Evolutionary conservation across 2,888 invertebrate genomes (phyloP).

Genomic region (Melangyna quadrimaculata): DNA sequence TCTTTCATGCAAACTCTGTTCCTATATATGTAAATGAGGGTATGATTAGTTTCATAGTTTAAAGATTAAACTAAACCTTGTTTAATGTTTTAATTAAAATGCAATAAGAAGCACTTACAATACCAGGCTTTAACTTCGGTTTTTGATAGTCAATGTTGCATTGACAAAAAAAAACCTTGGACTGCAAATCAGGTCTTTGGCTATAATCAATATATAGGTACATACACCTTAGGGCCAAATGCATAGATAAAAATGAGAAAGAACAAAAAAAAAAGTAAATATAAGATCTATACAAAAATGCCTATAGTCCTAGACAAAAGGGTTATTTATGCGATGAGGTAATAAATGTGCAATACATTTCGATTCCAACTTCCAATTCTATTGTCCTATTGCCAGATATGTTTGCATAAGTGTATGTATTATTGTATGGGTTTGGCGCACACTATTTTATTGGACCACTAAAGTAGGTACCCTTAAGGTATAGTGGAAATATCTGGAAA

Average conservation of each 20-base stretch:
- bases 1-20: too few species aligned
- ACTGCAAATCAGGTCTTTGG: background rate
- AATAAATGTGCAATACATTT: slow-evolving; percentile 69
- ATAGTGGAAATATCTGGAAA: slow-evolving; percentile 44
- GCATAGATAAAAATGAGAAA: slow-evolving; percentile 4
- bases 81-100: too few species aligned
- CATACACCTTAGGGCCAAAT: slow-evolving; percentile 6
- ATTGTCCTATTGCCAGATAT: slow-evolving; percentile 53
- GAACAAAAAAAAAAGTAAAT: background rate
- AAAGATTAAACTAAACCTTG: too few species aligned
- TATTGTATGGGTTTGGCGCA: slow-evolving; percentile 55
- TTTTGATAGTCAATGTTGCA: too few species aligned
- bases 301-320: slow-evolving; percentile 35
- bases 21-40: too few species aligned
- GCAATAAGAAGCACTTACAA: too few species aligned
- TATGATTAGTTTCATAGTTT: too few species aligned
- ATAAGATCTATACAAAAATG: slow-evolving; percentile 18
- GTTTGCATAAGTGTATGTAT: too few species aligned
- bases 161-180: too few species aligned
- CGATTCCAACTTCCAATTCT: slow-evolving; percentile 67
- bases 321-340: slow-evolving; percentile 61
- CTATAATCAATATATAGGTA: too few species aligned
- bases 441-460: slow-evolving; percentile 24
- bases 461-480: background rate
- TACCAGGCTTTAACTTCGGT: too few species aligned